Evolutionary conservation across 2,888 invertebrate species (phyloP).

Genomic region (Caenorhabditis drosophilae): DNA sequence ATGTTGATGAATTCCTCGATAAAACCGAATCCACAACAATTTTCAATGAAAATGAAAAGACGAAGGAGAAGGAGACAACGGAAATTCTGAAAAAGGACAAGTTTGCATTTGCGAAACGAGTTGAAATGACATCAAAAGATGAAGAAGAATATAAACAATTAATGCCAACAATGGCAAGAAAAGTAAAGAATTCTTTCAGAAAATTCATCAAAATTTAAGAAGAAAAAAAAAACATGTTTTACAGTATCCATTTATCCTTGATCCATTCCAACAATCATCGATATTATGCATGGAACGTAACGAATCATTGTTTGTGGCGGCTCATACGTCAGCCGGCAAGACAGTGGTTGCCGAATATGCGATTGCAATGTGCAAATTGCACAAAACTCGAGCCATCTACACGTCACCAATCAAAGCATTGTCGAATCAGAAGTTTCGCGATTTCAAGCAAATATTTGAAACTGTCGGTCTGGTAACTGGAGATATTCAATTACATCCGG

Average conservation of each 20-base stretch:
- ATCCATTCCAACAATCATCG: constrained; percentile 95
- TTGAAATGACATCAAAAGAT: constrained; percentile 24
- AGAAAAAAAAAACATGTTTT: no score
- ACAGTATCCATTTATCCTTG: constrained; percentile 82
- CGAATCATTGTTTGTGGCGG: constrained; percentile 95
- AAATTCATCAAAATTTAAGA: constrained; percentile 7
- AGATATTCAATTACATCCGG: constrained; percentile 91
- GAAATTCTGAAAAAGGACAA: constrained; percentile 5
- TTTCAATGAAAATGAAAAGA: not conserved
- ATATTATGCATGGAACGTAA: constrained; percentile 86
- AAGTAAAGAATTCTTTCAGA: constrained; percentile 2
- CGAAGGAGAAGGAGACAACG: not conserved
- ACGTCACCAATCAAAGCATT: constrained; percentile 98
- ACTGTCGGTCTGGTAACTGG: constrained; percentile 93
- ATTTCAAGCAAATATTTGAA: constrained; percentile 86
- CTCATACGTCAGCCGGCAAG: constrained; percentile 95
- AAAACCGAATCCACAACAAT: not conserved
- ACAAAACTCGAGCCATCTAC: constrained; percentile 76
- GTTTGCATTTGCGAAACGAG: constrained; percentile 32
- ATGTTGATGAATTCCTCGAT: not conserved
- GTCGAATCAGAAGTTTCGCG: constrained; percentile 97
- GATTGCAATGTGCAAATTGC: constrained; percentile 88
- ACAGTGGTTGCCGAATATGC: constrained; percentile 99
- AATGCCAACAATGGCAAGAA: constrained; percentile 43
- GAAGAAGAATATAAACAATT: constrained; percentile 38